Conservation (phyloP, 1,140 invertebrate species). For the Sesamia nonagrioides region DNA sequence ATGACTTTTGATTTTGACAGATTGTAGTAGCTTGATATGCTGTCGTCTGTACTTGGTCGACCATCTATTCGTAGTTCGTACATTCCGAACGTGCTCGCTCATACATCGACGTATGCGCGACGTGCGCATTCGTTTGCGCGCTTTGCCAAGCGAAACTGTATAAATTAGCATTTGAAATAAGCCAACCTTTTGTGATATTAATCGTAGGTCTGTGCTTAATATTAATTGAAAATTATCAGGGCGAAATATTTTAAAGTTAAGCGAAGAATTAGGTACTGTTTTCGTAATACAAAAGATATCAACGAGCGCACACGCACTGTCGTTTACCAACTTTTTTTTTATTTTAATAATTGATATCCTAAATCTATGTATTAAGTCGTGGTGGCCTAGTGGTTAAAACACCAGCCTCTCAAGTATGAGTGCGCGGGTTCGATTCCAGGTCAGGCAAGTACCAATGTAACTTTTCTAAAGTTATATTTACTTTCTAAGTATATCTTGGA, state of each 20-base stretch:
- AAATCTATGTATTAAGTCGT: too few species aligned
- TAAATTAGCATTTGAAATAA: slow-evolving; percentile 45
- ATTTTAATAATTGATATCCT: too few species aligned
- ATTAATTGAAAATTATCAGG: slow-evolving; percentile 37
- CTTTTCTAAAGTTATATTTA: too few species aligned
- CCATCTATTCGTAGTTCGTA: slow-evolving; percentile 24
- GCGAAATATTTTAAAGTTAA: not conserved
- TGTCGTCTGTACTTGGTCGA: not conserved
- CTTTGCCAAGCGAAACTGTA: slow-evolving; percentile 41
- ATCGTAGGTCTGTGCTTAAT: slow-evolving; percentile 35
- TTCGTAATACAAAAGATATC: slow-evolving; percentile 69
- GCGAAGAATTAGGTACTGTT: not conserved
- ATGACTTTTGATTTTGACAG: too few species aligned
- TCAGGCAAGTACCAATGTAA: too few species aligned
- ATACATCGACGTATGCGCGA: slow-evolving; percentile 47
- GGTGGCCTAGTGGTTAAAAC: too few species aligned
- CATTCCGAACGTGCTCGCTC: slow-evolving; percentile 50
- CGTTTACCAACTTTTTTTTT: not conserved
- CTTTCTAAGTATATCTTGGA: too few species aligned
- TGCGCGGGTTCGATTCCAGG: too few species aligned
- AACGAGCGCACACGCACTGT: slow-evolving; percentile 55
- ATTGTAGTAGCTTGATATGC: too few species aligned
- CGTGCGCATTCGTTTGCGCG: slow-evolving; percentile 39
- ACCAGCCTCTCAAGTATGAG: too few species aligned
- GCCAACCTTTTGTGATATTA: slow-evolving; percentile 42